Evolutionary conservation across 2,113 vertebrate species (phyloP), one percentile per base, ranked within the genome.

Genomic region (Tympanuchus pallidicinctus): DNA sequence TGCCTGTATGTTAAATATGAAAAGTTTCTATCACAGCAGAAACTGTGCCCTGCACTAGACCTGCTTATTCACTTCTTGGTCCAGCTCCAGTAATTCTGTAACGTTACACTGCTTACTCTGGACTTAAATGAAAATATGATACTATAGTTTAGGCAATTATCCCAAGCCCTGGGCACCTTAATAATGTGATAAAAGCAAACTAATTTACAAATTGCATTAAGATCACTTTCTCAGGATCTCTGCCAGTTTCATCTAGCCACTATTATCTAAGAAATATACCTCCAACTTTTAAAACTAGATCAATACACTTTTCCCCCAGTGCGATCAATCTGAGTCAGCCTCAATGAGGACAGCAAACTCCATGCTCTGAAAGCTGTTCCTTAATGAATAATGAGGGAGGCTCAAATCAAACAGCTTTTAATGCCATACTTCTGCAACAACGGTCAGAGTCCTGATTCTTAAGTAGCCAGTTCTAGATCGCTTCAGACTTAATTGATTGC

Each of bases 371-470:
- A 80, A 88, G 85, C 57, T 74, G 61, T 42, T 14, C 69, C 85
- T 85, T 83, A 85, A 93, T 80, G 85, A 91, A 83, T 88, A 89
- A 95, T 17, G 65, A 91, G 64, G 34, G 20, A 93, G n/a, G n/a
- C 72, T 93, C 93, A 96, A 89, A 94, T 91, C 91, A 89, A 95
- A 85, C 74, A 85, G 91, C 89, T 93, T 93, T 89, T 94, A 95
- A 94, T 91, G 87, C 38, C 61, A 77, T 60, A 56, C 48, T 69
- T 42, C 48, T 73, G 70, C 25, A 90, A 38, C 60, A 78, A 21
- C 2, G 5, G 42, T 28, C 90, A 96, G 40, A 69, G 80, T 77
- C 47, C 3, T 65, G 69, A 88, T 38, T 71, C 48, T 13, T 60
- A 61, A n/a, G 42, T 6, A 77, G 75, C 19, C 74, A 69, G 47